Conservation (phyloP, 2,797 vertebrate genomes). For the Gallinago solitaria region DNA sequence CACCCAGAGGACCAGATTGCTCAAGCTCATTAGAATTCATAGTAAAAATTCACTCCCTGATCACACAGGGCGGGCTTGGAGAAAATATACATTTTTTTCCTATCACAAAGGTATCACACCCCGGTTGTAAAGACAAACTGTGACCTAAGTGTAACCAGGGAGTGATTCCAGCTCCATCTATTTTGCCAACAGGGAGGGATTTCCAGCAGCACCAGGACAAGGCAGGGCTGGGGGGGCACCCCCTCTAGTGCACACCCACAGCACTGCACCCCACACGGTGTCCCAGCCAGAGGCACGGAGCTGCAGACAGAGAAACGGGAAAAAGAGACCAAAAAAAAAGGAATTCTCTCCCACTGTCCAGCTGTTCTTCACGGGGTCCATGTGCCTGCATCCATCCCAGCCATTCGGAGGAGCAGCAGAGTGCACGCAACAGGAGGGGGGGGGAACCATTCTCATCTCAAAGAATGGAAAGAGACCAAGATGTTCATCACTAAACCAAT, state of each 20-base stretch:
- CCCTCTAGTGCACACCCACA: neutral
- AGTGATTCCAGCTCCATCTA: neutral
- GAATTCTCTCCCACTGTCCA: neutral
- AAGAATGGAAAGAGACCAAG: neutral
- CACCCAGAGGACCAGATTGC: neutral
- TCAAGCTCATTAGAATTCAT: neutral
- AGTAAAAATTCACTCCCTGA: neutral
- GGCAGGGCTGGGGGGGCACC: neutral
- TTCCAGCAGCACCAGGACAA: neutral
- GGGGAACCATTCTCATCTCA: neutral
- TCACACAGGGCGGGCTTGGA: neutral
- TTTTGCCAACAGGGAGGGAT: accelerated
- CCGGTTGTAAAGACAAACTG: neutral
- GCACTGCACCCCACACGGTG: neutral
- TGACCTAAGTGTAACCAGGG: accelerated
- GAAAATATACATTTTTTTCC: accelerated
- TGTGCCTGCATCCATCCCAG: neutral
- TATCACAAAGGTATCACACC: neutral
- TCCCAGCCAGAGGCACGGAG: accelerated
- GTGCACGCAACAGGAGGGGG: neutral
- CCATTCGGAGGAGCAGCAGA: neutral
- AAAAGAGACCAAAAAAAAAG: too few species aligned
- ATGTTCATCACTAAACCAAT: neutral
- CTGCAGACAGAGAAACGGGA: neutral
- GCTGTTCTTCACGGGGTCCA: neutral